Evolutionary conservation across 2,797 vertebrate genomes (phyloP).

Genomic region (Hephaestus fuliginosus): DNA sequence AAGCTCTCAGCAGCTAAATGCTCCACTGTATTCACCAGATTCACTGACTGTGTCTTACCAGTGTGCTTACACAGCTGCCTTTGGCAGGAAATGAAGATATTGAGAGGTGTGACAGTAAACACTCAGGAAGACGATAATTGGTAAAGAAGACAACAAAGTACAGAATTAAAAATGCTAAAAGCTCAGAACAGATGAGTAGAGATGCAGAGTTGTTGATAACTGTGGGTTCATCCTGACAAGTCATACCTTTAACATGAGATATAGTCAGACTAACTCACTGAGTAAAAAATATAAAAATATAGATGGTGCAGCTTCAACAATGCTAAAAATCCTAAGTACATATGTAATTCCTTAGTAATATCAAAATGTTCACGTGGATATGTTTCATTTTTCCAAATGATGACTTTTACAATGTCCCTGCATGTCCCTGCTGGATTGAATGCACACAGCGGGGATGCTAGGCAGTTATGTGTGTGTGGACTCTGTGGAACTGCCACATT

Average conservation of each 20-base stretch:
- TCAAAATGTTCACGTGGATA: not conserved
- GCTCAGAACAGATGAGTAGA: not conserved
- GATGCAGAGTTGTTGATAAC: not conserved
- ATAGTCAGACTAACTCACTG: not conserved
- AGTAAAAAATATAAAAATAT: not conserved
- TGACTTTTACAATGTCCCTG: not conserved
- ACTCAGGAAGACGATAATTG: not conserved
- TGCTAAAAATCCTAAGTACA: not conserved
- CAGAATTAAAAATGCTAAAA: not conserved
- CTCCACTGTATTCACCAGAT: no score
- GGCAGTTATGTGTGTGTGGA: slow-evolving; percentile 17
- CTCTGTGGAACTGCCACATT: not conserved
- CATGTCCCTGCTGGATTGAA: not conserved
- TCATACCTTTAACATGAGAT: not conserved
- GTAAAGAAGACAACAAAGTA: no score
- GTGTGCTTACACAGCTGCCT: no score
- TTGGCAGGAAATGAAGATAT: no score
- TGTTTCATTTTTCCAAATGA: not conserved
- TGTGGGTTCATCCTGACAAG: no score
- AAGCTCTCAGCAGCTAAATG: no score
- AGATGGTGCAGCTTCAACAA: not conserved
- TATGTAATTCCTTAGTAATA: not conserved
- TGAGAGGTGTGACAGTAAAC: not conserved
- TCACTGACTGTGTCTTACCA: no score
- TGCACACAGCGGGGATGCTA: slow-evolving; percentile 19